Base-by-base conservation (phyloP, 2,113 vertebrate species). In the Hypocryptadius cinnamomeus region DNA sequence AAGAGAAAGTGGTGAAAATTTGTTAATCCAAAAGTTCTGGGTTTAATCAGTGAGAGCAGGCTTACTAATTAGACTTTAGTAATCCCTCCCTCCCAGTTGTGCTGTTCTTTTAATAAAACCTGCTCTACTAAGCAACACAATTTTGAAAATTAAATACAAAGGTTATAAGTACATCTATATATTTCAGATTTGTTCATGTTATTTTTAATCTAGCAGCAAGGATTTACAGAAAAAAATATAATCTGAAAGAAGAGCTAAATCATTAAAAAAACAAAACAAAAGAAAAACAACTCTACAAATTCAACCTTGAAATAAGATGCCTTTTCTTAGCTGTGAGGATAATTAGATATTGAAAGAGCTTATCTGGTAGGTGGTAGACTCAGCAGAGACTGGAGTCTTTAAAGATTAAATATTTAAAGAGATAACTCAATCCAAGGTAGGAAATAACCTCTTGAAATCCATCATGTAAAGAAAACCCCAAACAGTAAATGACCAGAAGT, bases 291-390 rank as follows among this genome's bases (percentile, higher is more conserved):
- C 6, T 72, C 19, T 61, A 83, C 40, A 88, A 79, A 60, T 79
- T 60, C 44, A 44, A 10, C 53, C 25, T 85, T 90, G n/a, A 87
- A 93, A 88, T 42, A 79, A 73, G 40, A 73, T 25, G 22, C 3
- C 16, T 77, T 77, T 88, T 83, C 54, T 51, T 73, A 83, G 25
- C 72, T 92, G 60, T 80, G 69, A 88, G 12, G 39, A 65, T 88
- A 92, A 87, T 73, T 45, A 65, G 63, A 77, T 31, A 69, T 27
- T 35, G 72, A 72, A 83, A 83, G 60, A 87, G 28, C 73, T 92
- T 95, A 81, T 79, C 50, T 73, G 51, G 86, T 88, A 78, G 77
- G 77, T 90, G 66, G 57, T 56, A 74, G 57, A 85, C 31, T 65
- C 79, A 77, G 35, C 39, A 71, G 31, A 85, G 45, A 68, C 10